A percentile compares a stretch with the other conserved stretches of the same genome.
These are phyloP conservation scores for Anoplolepis gracilipes DNA, from an alignment of 1,140 invertebrate genomes.

Conservation along the genomic window DNA sequence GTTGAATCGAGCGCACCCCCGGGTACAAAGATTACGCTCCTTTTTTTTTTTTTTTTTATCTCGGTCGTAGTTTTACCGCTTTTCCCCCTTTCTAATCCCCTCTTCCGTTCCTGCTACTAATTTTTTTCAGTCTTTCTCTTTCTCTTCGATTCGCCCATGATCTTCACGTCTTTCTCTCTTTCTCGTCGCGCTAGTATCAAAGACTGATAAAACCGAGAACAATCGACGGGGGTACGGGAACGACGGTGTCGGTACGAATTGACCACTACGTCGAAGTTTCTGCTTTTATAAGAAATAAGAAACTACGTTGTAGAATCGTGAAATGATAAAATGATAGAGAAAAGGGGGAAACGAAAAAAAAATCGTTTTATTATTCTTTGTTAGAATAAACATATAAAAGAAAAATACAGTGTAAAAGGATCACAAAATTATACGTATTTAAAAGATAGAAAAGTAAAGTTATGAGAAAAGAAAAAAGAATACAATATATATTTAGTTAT, in stretches of 20 bases:
- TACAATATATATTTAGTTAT: not conserved
- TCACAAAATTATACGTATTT: not conserved
- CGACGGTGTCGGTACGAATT: slow-evolving; percentile 27
- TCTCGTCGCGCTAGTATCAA: not conserved
- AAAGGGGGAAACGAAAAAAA: not conserved
- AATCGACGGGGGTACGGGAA: slow-evolving; percentile 28
- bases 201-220: slow-evolving; percentile 61
- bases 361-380: not conserved
- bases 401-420: not conserved
- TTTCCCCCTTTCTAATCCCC: not conserved
- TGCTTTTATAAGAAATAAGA: slow-evolving; percentile 30
- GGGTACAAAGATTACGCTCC: slow-evolving; percentile 66
- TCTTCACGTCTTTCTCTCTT: not conserved
- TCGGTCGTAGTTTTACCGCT: slow-evolving; percentile 5
- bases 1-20: slow-evolving; percentile 61
- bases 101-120: not conserved
- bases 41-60: slow-evolving; percentile 34
- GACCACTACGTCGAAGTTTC: not conserved
- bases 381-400: not conserved
- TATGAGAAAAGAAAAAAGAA: not conserved
- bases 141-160: slow-evolving; percentile 13
- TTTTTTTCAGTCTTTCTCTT: slow-evolving; percentile 33
- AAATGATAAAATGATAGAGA: not conserved
- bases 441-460: not conserved
- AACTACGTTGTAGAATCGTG: not conserved